Base-by-base conservation (phyloP, 2,113 vertebrate genomes). In the Stigmatopora nigra region DNA sequence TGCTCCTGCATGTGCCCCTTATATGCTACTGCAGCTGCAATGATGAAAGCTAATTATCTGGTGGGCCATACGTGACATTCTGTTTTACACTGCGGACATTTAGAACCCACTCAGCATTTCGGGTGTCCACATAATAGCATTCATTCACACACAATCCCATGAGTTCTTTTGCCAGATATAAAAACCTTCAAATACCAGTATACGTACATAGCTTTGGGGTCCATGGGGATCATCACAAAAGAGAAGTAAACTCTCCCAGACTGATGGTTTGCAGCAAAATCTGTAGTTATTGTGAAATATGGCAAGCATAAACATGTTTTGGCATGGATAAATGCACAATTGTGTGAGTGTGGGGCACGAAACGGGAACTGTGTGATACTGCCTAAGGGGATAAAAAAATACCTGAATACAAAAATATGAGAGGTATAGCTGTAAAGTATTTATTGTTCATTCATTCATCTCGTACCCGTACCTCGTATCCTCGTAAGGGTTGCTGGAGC, bases 31-130 rank as follows among this genome's bases (percentile, higher is more conserved):
- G 63, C 61, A 65, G 68, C 67, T 44, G 62, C 31, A 44, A 63
- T 46, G 64, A 72, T 69, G 78, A 79, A 61, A 61, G 70, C 47
- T 67, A 58, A 47, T 72, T 61, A 65, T 74, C 80, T 68, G 44
- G 66, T 67, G 62, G 68, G 49, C 74, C 64, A 78, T 65, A 69
- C 64, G 44, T 58, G 65, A 67, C 69, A 73, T 51, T 75, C 69
- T 67, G 71, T 4, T 67, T 59, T 62, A 68, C 69, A 65, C 55
- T 52, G 48, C 13, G 67, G 64, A 73, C 60, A 58, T 44, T 51
- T 38, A 19, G 47, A 62, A 2, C 25, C 66, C 4, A 20, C 55
- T 60, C 0, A 52, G 65, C 51, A 51, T 51, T 55, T 8, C 19
- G 47, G 56, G 59, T 61, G 55, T 73, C 78, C 63, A 52, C 63